A percentile compares a stretch with the other conserved stretches of the same genome.
These are phyloP conservation scores for Stenotaenia linearis DNA, from an alignment of 2,888 invertebrate genomes.

Conservation along the genomic window DNA sequence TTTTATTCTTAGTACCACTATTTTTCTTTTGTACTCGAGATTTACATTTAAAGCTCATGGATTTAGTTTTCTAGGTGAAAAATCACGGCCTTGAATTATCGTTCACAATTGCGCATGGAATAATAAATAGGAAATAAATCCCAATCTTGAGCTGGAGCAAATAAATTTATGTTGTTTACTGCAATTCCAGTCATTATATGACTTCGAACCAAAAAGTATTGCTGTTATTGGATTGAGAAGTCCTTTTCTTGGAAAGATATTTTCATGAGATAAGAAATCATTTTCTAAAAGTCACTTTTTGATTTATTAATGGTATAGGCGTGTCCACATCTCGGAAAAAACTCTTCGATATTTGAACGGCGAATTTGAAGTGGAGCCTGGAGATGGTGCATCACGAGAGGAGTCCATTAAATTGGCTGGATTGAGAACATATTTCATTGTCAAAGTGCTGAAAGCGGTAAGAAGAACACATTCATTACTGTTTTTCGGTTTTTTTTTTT, in stretches of 20 bases:
- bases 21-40: not conserved
- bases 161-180: not conserved
- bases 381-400: constrained; percentile 83
- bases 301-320: constrained; percentile 54
- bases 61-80: not conserved
- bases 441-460: constrained; percentile 62
- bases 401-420: constrained; percentile 81
- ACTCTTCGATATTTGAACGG: constrained; percentile 78
- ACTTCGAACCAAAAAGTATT: no score
- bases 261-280: no score
- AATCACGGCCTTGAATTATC: not conserved
- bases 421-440: constrained; percentile 86
- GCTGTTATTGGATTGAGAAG: not conserved
- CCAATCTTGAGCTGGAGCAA: not conserved
- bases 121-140: not conserved
- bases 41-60: not conserved
- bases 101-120: not conserved
- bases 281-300: not conserved
- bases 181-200: not conserved
- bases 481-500: not conserved
- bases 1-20: no score
- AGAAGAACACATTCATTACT: not conserved
- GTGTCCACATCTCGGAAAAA: constrained; percentile 88
- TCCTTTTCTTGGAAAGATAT: no score
- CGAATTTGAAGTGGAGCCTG: constrained; percentile 89